These are phyloP conservation scores for Eidolon helvum DNA, from an alignment of 2,113 vertebrate genomes.

Conservation along the genomic window DNA sequence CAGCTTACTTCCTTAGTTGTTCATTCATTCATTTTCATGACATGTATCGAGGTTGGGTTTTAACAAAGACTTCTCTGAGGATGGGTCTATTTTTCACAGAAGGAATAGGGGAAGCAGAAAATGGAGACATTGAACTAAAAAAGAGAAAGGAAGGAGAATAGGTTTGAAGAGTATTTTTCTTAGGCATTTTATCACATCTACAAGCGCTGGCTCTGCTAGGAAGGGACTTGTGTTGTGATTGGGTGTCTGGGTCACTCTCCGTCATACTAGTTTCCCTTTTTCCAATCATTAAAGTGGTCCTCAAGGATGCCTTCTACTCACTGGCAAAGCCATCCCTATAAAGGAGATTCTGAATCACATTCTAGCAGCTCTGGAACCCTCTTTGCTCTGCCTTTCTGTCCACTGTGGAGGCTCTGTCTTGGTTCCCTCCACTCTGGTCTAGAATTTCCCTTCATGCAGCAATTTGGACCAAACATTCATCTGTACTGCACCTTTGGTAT, in stretches of 20 bases:
- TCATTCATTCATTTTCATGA: not conserved
- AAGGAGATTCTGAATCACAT: too few relatives aligned
- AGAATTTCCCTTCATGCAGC: not conserved
- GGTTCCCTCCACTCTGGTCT: not conserved
- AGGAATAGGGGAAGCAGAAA: not conserved
- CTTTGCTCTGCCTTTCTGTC: not conserved
- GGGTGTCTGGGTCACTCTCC: not conserved
- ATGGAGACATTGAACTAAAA: not conserved
- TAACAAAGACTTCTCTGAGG: not conserved
- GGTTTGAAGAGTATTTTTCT: not conserved
- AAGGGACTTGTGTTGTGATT: not conserved
- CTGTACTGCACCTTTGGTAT: not conserved
- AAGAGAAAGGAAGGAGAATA: rapidly evolving
- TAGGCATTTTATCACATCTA: not conserved
- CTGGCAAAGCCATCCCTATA: not conserved
- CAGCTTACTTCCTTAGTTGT: not conserved
- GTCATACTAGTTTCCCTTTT: not conserved
- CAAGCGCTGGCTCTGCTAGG: not conserved
- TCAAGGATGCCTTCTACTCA: not conserved
- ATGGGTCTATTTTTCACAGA: not conserved
- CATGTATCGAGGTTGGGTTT: not conserved
- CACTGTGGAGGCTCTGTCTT: rapidly evolving
- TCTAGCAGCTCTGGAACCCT: not conserved
- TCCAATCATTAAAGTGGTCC: not conserved
- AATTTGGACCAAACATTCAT: not conserved